These are phyloP conservation scores for Bufo bufo DNA, from an alignment of 2,113 vertebrate species.

Conservation along the genomic window DNA sequence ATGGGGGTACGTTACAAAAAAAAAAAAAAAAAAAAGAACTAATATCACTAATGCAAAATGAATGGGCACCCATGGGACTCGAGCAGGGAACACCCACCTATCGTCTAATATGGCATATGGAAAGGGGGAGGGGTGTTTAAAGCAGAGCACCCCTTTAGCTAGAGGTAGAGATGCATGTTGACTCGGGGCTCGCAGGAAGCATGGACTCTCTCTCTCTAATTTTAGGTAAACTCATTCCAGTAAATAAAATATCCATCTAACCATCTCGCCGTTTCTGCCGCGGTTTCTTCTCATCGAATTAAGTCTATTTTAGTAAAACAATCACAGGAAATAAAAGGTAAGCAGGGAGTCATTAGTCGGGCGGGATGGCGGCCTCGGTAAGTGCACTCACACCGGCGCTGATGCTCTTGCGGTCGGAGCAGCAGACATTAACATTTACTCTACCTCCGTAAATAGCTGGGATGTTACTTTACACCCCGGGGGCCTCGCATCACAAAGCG, in stretches of 20 bases:
- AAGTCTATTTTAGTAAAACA: constrained; percentile 24
- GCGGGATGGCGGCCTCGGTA: not conserved
- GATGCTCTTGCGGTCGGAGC: constrained; percentile 21
- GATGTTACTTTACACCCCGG: not conserved
- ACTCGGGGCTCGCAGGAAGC: no score
- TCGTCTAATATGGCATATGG: no score
- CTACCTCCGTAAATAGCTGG: constrained; percentile 9
- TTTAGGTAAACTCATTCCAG: not conserved
- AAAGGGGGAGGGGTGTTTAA: no score
- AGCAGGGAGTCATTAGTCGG: not conserved
- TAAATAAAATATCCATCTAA: not conserved
- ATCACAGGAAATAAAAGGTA: constrained; percentile 32
- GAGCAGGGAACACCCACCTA: no score
- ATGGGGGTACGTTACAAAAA: no score
- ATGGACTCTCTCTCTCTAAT: not conserved
- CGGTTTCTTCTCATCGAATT: constrained; percentile 23
- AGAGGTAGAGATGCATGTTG: no score
- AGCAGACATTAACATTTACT: constrained; percentile 37
- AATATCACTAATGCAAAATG: no score
- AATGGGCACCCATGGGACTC: no score
- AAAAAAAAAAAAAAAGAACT: no score
- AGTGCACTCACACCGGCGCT: constrained; percentile 8
- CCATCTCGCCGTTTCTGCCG: no score
- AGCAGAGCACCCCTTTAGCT: no score
- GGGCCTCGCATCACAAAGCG: not conserved